Percentiles rank a stretch among this genome's conserved stretches.
phyloP scores from a whole-genome alignment of 2,113 vertebrate species.

The Colistium nudipinnis region DNA sequence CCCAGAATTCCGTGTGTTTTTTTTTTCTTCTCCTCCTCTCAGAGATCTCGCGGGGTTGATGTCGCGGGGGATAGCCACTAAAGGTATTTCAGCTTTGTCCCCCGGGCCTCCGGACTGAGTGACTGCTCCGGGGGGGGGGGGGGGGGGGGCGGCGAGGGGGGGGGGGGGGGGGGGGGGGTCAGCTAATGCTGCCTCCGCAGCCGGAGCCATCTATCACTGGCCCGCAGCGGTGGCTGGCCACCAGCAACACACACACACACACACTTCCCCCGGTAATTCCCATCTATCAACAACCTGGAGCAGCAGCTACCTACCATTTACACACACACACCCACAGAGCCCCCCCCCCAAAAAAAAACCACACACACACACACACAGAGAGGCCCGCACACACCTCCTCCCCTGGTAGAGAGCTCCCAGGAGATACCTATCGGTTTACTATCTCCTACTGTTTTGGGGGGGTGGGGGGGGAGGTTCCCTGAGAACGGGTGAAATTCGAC shows the following conservation, averaged over 20 bases:
- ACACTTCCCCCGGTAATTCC: constrained; percentile 58
- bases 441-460: constrained; percentile 66
- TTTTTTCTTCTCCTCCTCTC: constrained; percentile 24
- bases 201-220: constrained; percentile 69
- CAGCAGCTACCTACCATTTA: constrained; percentile 64
- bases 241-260: constrained; percentile 34
- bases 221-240: constrained; percentile 53
- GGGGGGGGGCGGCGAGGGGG: constrained; percentile 50
- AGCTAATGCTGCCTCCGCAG: constrained; percentile 64
- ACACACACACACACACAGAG: constrained; percentile 18
- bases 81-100: constrained; percentile 61
- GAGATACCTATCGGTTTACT: constrained; percentile 69
- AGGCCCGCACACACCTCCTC: constrained; percentile 26
- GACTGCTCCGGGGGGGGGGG: constrained; percentile 46
- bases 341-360: neutral
- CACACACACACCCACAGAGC: constrained; percentile 31
- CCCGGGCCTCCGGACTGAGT: constrained; percentile 47
- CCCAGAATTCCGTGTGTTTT: neutral
- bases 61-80: constrained; percentile 51
- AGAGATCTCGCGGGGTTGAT: constrained; percentile 48
- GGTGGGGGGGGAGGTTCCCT: constrained; percentile 44
- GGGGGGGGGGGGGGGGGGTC: too few relatives aligned
- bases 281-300: constrained; percentile 72
- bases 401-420: constrained; percentile 32
- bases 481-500: constrained; percentile 53